phyloP scores from a whole-genome alignment of 2,888 invertebrate genomes.

The Gastrophysa polygoni region DNA sequence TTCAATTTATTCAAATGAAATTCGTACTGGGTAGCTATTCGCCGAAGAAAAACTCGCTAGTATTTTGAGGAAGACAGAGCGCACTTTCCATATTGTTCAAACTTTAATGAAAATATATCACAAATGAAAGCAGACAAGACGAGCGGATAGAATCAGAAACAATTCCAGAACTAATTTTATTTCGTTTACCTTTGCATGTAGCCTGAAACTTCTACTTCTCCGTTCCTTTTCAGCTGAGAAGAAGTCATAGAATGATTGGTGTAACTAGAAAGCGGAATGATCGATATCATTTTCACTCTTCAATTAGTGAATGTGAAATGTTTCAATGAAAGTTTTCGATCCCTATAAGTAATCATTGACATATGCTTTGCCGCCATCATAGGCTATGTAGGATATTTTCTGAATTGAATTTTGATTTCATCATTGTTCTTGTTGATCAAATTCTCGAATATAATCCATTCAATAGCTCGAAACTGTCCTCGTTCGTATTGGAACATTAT shows the following conservation, averaged over 20 bases:
- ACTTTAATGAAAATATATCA: conserved; percentile 26
- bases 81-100: conserved; percentile 20
- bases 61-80: conserved; percentile 4
- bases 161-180: background rate
- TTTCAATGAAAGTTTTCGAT: no score
- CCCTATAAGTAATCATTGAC: no score
- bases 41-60: background rate
- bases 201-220: background rate
- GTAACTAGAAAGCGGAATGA: background rate
- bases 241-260: background rate
- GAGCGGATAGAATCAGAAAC: background rate
- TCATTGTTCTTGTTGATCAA: no score
- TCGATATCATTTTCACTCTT: no score
- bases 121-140: conserved; percentile 20
- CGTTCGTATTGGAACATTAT: no score
- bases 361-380: no score
- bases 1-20: background rate
- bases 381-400: no score
- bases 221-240: background rate
- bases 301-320: no score
- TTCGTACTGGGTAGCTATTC: background rate
- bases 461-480: no score
- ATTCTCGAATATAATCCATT: no score
- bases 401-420: no score
- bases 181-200: background rate